Conservation (phyloP, 2,797 vertebrate genomes). For the Sarcophilus harrisii region DNA sequence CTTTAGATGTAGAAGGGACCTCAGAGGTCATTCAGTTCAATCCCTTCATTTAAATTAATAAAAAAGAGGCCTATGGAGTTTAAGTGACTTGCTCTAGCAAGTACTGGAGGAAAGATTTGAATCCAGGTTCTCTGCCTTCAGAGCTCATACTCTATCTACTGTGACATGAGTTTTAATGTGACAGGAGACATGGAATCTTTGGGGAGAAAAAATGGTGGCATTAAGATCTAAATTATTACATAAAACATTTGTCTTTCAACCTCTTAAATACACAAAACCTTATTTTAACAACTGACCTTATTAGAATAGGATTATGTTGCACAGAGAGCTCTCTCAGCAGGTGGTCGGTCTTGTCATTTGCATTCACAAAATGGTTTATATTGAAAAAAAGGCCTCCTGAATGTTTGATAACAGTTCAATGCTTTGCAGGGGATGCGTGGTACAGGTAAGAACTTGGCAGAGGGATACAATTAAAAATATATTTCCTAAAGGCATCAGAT, state of each 20-base stretch:
- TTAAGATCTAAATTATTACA: constrained; percentile 26
- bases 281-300: constrained; percentile 62
- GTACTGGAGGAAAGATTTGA: background rate
- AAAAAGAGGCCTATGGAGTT: background rate
- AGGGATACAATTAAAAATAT: constrained; percentile 72
- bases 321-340: constrained; percentile 43
- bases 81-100: background rate
- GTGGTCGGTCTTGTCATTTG: constrained; percentile 67
- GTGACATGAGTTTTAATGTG: background rate
- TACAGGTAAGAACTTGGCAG: constrained; percentile 64
- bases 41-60: background rate
- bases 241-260: constrained; percentile 53
- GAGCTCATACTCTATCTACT: background rate
- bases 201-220: background rate
- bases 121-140: background rate
- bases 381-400: constrained; percentile 52
- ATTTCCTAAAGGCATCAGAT: constrained; percentile 57
- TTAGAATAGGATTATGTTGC: constrained; percentile 51
- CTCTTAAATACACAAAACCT: constrained; percentile 22
- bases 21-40: background rate
- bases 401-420: constrained; percentile 42
- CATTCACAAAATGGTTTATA: constrained; percentile 58
- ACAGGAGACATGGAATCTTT: background rate
- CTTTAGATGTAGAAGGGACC: background rate
- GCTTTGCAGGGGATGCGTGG: constrained; percentile 20